phyloP scores from a whole-genome alignment of 2,113 vertebrate species.

The Phylloscopus whistleri region DNA sequence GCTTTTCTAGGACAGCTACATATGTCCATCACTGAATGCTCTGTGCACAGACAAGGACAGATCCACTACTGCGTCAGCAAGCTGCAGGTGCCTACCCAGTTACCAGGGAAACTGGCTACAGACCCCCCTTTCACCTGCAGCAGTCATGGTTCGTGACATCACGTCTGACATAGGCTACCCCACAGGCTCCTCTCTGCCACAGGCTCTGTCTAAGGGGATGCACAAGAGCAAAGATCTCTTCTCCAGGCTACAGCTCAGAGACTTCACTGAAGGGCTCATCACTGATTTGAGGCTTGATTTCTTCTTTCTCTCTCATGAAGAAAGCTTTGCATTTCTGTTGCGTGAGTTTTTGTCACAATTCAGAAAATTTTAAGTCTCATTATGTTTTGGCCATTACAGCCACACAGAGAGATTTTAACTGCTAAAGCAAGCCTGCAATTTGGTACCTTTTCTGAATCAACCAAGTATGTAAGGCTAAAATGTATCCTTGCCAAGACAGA shows the following conservation, averaged over 20 bases:
- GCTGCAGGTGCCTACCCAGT: slow-evolving; percentile 3
- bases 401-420: background rate
- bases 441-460: background rate
- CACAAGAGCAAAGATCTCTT: background rate
- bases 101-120: background rate
- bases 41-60: background rate
- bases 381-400: background rate
- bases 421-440: background rate
- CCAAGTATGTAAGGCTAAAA: background rate
- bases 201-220: background rate
- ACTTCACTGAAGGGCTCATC: background rate
- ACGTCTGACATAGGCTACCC: background rate
- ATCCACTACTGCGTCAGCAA: background rate
- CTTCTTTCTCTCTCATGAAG: background rate
- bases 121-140: background rate
- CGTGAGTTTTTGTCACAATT: background rate
- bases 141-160: background rate
- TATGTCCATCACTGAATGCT: background rate
- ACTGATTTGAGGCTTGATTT: background rate
- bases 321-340: background rate
- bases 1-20: background rate
- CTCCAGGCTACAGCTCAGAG: background rate
- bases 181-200: background rate
- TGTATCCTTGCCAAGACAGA: background rate
- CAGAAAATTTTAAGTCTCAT: background rate